Evolutionary conservation across 2,797 vertebrate species (phyloP), one percentile per base, ranked within the genome.

Genomic region (Halcyon smyrnensis): DNA sequence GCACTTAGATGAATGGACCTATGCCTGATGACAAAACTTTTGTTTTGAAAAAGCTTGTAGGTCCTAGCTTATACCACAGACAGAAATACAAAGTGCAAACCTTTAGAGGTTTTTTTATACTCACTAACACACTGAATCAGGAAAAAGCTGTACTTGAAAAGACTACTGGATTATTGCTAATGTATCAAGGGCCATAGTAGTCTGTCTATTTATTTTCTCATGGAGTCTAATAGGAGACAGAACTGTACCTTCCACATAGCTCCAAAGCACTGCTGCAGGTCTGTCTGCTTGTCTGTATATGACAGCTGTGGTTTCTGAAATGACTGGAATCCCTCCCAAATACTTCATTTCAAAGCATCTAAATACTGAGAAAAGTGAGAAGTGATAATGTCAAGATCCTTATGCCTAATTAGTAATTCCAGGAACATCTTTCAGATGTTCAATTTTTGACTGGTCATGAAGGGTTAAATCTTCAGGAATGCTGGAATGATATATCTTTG

Each of bases 381-480:
- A 57, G 32, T 77, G 64, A 78, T 41, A 76, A 63, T 48, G 32
- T 78, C 48, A 90, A 85, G 70, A 56, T 79, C 30, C 32, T 84
- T 51, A 23, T 12, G 9, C 63, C 36, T 67, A 87, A 80, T 85
- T 59, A 27, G 20, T 70, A 34, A 76, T 20, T 9, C 23, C 15
- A 56, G 32, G 59, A 63, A 79, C 6, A 46, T 36, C 75, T 87
- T 87, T 81, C 57, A 88, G 81, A 63, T 81, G 25, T 62, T 88
- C 71, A 65, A 15, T 82, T 59, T 80, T 65, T 75, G 71, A 67
- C 73, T 59, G 63, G 8, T 69, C 60, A 81, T 74, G 68, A 97
- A 96, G 96, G 41, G 97, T 97, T 98, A 97, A 98, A 87, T 80
- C 68, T 57, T 74, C 87, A 92, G 96, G 96, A 97, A 97, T 95